phyloP scores from a whole-genome alignment of 2,113 vertebrate genomes.

The Phocoena phocoena region DNA sequence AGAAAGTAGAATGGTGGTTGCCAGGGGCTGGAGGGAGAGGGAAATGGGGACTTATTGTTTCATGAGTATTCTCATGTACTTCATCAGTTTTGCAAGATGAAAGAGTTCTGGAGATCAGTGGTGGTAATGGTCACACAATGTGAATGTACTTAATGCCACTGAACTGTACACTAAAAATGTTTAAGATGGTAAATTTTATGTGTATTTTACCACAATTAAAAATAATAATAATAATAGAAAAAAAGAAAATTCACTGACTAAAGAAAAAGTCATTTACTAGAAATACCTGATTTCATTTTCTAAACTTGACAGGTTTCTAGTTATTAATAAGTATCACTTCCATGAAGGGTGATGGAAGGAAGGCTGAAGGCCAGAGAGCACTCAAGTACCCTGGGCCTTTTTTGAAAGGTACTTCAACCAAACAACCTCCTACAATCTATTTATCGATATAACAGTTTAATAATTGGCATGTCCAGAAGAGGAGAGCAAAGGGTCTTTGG shows the following conservation, averaged over 20 bases:
- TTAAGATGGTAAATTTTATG: not conserved
- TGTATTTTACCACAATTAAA: not conserved
- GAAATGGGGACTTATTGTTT: not conserved
- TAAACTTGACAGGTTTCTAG: not conserved
- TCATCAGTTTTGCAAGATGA: not conserved
- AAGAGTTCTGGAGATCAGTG: not conserved
- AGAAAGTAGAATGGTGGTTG: not conserved
- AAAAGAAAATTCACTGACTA: not conserved
- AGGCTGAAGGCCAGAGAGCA: not conserved
- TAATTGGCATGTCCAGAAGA: not conserved
- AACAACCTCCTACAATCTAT: not conserved
- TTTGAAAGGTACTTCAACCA: not conserved
- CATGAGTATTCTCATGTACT: not conserved
- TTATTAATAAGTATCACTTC: not conserved
- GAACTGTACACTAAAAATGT: not conserved
- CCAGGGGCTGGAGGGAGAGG: not conserved
- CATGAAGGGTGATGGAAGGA: not conserved
- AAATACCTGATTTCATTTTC: constrained; percentile 46
- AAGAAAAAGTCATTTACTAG: not conserved
- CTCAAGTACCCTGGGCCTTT: not conserved
- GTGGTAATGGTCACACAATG: not conserved
- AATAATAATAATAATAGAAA: not conserved
- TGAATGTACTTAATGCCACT: not conserved
- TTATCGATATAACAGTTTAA: not conserved
- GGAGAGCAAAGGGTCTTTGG: not conserved